Evolutionary conservation across 1,140 invertebrate genomes (phyloP), one percentile per base, ranked within the genome.

Genomic region (Rhynchophorus ferrugineus): DNA sequence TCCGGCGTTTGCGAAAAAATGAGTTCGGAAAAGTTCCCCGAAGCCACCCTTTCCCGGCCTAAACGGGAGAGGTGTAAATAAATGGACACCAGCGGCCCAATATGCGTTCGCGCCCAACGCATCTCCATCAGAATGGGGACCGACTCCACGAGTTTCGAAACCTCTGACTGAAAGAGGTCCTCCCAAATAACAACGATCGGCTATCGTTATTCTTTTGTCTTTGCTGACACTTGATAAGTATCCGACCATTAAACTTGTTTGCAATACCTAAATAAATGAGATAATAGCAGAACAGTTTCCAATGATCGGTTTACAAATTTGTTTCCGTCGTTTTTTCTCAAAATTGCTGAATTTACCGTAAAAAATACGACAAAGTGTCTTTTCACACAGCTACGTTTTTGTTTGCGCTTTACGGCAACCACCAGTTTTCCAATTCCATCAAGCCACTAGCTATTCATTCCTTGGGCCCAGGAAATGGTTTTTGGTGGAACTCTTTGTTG

Each of bases 61-160:
- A 69, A 94, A 93, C 34, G 91, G 91, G 41, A 95, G 73, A 24
- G 91, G 91, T 5, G 83, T 81, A 68, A 85, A 94, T 1, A 91
- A 58, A 71, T 95, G 91, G 19, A 89, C 59, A 0, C 81, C 90
- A 7, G 74, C 73, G 8, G 86, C 77, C 89, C 90, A 94, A 71
- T 85, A 94, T 44, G 81, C 75, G 71, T 39, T 49, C 0, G 57
- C 51, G 1, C 87, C 86, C 0, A 83, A 61, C 8, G 81, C 75
- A 67, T 80, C 77, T 36, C 83, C 83, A 59, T 90, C 84, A 41
- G 71, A 69, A 56, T 85, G 83, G 1, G 89, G 89, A 0, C 91
- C 91, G 14, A 88, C 81, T 18, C 90, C 89, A 58, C 86, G 74
- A 66, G 82, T 77, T 36, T 82, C 76, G 69, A 95, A 96, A 11